A percentile compares a stretch with the other conserved stretches of the same genome.
Conservation (phyloP, 2,797 vertebrate genomes). For the Zenarchopterus dispar region DNA sequence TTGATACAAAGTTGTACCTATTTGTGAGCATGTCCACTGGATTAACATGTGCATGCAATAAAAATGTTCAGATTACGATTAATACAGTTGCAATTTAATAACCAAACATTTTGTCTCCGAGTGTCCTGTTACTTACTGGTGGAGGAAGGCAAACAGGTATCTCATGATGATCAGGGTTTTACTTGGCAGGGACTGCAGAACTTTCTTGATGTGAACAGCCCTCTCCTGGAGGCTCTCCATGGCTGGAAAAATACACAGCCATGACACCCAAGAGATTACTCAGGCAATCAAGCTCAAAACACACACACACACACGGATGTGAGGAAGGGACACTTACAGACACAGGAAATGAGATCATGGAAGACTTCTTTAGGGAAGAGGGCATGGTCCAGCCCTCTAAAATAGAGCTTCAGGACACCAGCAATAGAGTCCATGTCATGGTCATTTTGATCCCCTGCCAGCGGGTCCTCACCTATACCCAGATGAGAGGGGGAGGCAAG, state of each 20-base stretch:
- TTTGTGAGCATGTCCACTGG: too few species aligned
- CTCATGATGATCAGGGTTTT: conserved; percentile 95
- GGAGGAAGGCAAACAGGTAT: conserved; percentile 98
- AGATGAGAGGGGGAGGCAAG: neutral
- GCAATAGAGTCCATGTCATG: conserved; percentile 99
- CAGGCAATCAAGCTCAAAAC: conserved; percentile 26
- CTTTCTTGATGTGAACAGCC: conserved; percentile 91
- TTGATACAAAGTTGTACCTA: too few species aligned
- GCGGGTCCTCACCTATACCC: conserved; percentile 90
- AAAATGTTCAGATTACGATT: neutral
- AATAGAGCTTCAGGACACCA: conserved; percentile 96
- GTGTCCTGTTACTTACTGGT: conserved; percentile 87
- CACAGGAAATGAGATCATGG: conserved; percentile 95
- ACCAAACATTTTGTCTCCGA: neutral
- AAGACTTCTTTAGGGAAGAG: conserved; percentile 99
- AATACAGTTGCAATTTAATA: neutral
- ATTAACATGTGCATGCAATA: too few species aligned
- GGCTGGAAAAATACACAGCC: conserved; percentile 77
- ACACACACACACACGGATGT: neutral
- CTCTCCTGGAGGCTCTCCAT: conserved; percentile 95
- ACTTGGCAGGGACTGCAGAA: conserved; percentile 88
- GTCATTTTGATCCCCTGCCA: conserved; percentile 97
- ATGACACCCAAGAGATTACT: conserved; percentile 31
- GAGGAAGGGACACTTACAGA: conserved; percentile 87
- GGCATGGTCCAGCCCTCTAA: conserved; percentile 92